Percentiles rank a stretch among this genome's conserved stretches.
phyloP scores from a whole-genome alignment of 2,888 invertebrate species.

The Cerastoderma edule region DNA sequence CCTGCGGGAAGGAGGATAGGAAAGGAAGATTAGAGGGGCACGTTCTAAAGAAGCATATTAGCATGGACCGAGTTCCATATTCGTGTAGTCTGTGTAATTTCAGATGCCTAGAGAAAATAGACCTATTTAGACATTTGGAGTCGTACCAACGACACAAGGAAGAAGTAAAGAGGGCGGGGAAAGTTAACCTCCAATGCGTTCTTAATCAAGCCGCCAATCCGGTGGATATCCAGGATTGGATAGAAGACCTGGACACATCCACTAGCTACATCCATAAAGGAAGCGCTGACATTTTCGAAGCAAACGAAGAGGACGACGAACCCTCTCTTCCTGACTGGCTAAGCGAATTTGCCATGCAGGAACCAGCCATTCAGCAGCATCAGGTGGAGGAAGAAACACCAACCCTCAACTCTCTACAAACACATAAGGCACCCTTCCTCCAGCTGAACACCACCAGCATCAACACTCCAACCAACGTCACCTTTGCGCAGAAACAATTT shows the following conservation, averaged over 20 bases:
- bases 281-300: too few species aligned
- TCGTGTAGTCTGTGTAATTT: conserved; percentile 3
- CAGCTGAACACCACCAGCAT: too few species aligned
- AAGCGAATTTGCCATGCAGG: too few species aligned
- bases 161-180: not conserved
- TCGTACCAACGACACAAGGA: not conserved
- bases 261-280: not conserved
- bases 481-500: too few species aligned
- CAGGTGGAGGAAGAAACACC: too few species aligned
- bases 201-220: not conserved
- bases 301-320: too few species aligned
- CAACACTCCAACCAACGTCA: too few species aligned
- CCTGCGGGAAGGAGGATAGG: not conserved
- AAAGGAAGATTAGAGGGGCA: not conserved
- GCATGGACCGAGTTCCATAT: not conserved
- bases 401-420: too few species aligned
- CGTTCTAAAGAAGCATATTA: not conserved
- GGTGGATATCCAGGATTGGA: not conserved
- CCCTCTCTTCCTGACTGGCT: too few species aligned
- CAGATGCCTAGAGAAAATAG: not conserved
- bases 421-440: too few species aligned
- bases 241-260: not conserved
- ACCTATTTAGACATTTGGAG: not conserved
- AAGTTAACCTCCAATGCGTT: not conserved
- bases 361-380: too few species aligned